Conservation (phyloP, 2,888 invertebrate species). For the Congeria kusceri region DNA sequence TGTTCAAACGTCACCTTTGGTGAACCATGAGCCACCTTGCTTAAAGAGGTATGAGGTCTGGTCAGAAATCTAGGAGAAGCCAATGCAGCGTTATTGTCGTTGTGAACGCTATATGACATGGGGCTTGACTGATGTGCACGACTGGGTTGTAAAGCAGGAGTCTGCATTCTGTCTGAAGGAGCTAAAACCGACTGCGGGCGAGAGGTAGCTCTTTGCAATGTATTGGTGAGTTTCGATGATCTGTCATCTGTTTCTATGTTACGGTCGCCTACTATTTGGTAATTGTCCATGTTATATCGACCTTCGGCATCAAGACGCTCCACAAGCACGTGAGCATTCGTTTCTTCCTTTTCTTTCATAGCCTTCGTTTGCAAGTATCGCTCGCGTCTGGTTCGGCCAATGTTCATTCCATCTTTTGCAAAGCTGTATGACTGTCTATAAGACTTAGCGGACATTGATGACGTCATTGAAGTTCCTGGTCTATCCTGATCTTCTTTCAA, state of each 20-base stretch:
- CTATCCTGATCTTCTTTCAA: neutral
- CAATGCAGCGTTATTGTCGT: neutral
- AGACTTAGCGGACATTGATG: conserved; percentile 36
- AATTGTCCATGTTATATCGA: neutral
- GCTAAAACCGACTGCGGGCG: neutral
- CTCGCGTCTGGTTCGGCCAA: conserved; percentile 33
- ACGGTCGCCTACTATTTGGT: neutral
- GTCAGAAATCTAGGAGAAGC: neutral
- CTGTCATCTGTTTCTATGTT: neutral
- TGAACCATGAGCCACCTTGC: neutral
- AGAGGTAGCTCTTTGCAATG: neutral
- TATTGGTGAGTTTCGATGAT: neutral
- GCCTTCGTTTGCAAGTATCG: conserved; percentile 27
- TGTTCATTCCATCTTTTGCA: conserved; percentile 49
- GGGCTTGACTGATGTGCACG: too few species aligned
- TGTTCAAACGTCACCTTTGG: neutral
- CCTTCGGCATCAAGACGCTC: conserved; percentile 13
- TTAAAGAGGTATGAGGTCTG: neutral
- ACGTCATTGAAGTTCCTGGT: conserved; percentile 43
- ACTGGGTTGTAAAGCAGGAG: too few species aligned
- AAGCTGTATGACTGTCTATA: conserved; percentile 60
- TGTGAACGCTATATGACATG: neutral
- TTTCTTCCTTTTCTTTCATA: conserved; percentile 11
- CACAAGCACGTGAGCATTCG: conserved; percentile 5
- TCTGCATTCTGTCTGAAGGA: too few species aligned